A percentile compares a stretch with the other conserved stretches of the same genome.
These are phyloP conservation scores for Heptranchias perlo DNA, from an alignment of 2,113 vertebrate species.

Conservation along the genomic window DNA sequence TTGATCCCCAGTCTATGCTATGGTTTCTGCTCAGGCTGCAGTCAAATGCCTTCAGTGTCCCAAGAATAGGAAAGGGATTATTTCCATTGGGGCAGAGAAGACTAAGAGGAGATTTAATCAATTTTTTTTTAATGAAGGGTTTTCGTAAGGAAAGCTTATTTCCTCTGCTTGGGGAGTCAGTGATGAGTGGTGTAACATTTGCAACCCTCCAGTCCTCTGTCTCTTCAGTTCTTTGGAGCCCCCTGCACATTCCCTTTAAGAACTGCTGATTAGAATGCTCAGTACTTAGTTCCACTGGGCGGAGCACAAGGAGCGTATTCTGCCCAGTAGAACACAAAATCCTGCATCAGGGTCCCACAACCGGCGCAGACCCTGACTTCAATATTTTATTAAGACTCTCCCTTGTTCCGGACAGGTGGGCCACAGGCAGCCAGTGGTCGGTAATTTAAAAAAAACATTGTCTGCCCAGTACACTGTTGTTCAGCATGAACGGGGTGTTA, in stretches of 20 bases:
- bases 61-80: neutral
- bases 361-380: neutral
- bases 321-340: neutral
- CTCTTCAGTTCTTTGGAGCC: neutral
- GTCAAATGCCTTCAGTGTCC: constrained; percentile 3
- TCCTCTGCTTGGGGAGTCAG: neutral
- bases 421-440: too few relatives aligned
- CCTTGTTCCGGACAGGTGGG: neutral
- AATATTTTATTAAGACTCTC: neutral
- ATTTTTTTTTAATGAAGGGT: neutral
- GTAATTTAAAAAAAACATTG: neutral
- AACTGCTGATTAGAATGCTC: neutral
- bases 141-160: neutral
- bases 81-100: too few relatives aligned
- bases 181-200: neutral
- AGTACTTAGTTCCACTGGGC: neutral
- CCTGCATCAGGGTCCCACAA: too few relatives aligned
- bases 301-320: neutral
- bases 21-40: neutral
- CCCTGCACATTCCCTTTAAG: neutral
- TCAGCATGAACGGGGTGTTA: neutral
- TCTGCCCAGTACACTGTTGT: neutral
- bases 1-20: neutral
- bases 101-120: neutral
- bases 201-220: neutral